Percentiles rank a stretch among this genome's conserved stretches.
phyloP scores from a whole-genome alignment of 2,888 invertebrate species.

The Eupithecia vulgata region DNA sequence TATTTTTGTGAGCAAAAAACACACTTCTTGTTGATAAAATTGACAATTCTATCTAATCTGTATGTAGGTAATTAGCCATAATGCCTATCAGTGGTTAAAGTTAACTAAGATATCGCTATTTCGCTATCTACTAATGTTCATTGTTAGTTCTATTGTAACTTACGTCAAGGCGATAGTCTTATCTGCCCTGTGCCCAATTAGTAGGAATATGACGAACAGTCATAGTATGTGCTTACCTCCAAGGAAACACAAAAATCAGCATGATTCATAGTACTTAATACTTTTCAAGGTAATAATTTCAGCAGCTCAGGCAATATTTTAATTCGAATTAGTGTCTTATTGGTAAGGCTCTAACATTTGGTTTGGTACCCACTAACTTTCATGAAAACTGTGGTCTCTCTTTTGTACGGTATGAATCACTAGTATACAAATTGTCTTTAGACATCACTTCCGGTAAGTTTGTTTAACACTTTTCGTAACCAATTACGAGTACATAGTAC shows the following conservation, averaged over 20 bases:
- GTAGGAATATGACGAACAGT: slow-evolving; percentile 8
- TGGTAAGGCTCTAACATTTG: not conserved
- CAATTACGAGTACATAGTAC: slow-evolving; percentile 1
- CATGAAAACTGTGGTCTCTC: not conserved
- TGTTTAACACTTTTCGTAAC: not conserved
- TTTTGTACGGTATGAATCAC: not conserved
- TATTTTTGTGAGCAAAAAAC: not conserved
- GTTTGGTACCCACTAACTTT: not conserved
- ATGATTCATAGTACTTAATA: not conserved
- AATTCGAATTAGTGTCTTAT: not conserved
- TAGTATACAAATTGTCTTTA: not conserved
- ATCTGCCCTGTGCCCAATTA: slow-evolving; percentile 2
- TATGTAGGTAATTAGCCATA: not conserved
- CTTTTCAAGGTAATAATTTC: not conserved
- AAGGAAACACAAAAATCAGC: slow-evolving; percentile 11
- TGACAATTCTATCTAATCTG: not conserved
- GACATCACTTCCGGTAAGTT: slow-evolving; percentile 1
- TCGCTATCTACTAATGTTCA: not conserved
- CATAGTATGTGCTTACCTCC: slow-evolving; percentile 15
- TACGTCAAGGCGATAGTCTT: slow-evolving; percentile 9
- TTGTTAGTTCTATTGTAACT: slow-evolving; percentile 12
- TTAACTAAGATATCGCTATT: slow-evolving; percentile 5
- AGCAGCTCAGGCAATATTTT: not conserved
- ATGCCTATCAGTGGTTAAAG: not conserved
- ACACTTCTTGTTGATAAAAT: not conserved